phyloP scores from a whole-genome alignment of 2,113 vertebrate species.

The Nestor notabilis region DNA sequence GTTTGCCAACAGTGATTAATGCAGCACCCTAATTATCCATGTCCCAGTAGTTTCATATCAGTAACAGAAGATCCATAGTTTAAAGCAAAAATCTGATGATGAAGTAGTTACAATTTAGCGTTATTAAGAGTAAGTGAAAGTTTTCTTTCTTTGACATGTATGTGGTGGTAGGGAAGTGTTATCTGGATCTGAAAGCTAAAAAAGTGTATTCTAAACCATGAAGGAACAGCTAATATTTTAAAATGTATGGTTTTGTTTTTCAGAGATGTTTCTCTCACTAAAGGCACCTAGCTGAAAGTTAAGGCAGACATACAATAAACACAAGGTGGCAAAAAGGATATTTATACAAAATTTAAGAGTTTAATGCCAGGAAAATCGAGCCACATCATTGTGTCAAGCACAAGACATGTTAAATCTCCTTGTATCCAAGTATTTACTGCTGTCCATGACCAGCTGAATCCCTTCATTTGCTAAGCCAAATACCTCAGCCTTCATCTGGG shows the following conservation, averaged over 20 bases:
- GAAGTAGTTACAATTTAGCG: not conserved
- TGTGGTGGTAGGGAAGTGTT: not conserved
- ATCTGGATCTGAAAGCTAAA: not conserved
- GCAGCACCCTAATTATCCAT: not conserved
- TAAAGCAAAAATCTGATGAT: not conserved
- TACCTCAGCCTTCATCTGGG: not conserved
- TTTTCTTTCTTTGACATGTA: not conserved
- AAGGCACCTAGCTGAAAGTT: not conserved
- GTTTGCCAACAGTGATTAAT: constrained; percentile 24
- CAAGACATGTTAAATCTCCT: not conserved
- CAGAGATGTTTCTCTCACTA: not conserved
- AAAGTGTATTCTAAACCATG: not conserved
- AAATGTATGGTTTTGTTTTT: not conserved
- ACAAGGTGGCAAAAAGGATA: not conserved
- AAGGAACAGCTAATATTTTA: not conserved
- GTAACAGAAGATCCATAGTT: not conserved
- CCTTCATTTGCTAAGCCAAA: not conserved
- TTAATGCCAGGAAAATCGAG: not conserved
- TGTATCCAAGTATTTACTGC: constrained; percentile 31
- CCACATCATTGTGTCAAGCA: not conserved
- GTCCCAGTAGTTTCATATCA: not conserved
- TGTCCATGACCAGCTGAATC: not conserved
- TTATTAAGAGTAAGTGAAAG: not conserved
- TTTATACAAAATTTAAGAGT: not conserved
- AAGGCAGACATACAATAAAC: not conserved